phyloP scores from a whole-genome alignment of 2,888 invertebrate genomes.

The Melinaea menophilus region DNA sequence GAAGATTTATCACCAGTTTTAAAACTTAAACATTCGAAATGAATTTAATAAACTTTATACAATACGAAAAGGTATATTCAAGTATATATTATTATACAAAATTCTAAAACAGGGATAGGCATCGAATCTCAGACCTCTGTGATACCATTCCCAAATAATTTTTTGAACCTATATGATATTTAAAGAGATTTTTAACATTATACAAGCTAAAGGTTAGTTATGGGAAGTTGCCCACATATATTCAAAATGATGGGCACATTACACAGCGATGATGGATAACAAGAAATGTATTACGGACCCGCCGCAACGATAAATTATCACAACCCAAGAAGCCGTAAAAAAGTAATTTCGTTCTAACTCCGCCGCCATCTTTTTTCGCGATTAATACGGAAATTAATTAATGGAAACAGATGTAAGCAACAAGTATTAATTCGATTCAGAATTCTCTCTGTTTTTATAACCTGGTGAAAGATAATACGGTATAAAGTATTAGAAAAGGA shows the following conservation, averaged over 20 bases:
- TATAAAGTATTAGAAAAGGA: not conserved
- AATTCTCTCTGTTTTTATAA: conserved; percentile 2
- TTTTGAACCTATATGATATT: too few relatives aligned
- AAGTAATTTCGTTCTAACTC: conserved; percentile 49
- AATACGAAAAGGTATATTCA: too few relatives aligned
- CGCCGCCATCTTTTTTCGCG: conserved; percentile 32
- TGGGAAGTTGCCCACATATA: not conserved
- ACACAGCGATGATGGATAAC: conserved; percentile 55
- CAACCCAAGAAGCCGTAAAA: conserved; percentile 43
- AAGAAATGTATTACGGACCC: conserved; percentile 45
- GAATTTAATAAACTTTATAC: too few relatives aligned
- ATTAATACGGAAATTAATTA: conserved; percentile 27
- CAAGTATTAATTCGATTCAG: conserved; percentile 11
- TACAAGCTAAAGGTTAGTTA: too few relatives aligned
- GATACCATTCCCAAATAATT: too few relatives aligned
- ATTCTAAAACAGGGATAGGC: too few relatives aligned
- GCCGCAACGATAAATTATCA: conserved; percentile 56
- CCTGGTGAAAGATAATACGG: not conserved
- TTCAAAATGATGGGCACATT: conserved; percentile 34
- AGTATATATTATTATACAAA: too few relatives aligned
- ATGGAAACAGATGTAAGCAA: conserved; percentile 24
- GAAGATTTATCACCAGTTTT: too few relatives aligned
- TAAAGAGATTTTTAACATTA: too few relatives aligned
- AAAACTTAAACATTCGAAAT: too few relatives aligned
- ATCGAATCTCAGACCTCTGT: too few relatives aligned